Base-by-base conservation (phyloP, 2,888 invertebrate genomes). In the Nephrotoma flavescens region DNA sequence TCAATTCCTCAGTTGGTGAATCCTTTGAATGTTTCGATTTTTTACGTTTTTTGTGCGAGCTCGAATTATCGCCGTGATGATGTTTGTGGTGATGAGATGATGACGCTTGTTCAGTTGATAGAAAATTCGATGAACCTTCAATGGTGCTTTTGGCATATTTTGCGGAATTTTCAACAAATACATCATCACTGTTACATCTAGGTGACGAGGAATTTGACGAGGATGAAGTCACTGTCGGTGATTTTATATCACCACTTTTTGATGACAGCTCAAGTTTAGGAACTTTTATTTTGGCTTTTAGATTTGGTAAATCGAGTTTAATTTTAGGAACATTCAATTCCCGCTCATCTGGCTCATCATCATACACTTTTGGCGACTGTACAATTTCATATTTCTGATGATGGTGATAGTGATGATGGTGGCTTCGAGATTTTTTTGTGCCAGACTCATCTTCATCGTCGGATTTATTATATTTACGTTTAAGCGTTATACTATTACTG, bases 1-100 rank as follows among this genome's bases (percentile, higher is more conserved):
- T 84, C 4, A 41, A 91, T 90, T 41, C 84, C 57, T 44, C 89
- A 88, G n/a, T 89, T 42, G 84, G 84, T 41, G 92, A 92, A 87
- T 92, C 92, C 89, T 93, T 93, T 0, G 93, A 93, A 89, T 93
- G 93, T 89, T 93, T 93, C 86, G 89, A 91, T 90, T 93, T 93
- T 89, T 93, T 93, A 44, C 93, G 90, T 89, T 93, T 93, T 89
- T 93, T 93, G 87, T 92, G 93, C 31, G 92, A 90, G 0, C 90
- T 89, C 0, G 89, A 89, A n/a, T 41, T 45, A 2, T 88, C 88
- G 85, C 11, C 85, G 86, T 12, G 85, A 42, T 42, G 87, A 47
- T 4, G 88, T 86, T 42, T 86, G 86, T 71, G 90, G 89, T 87
- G 90, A 90, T 2, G 91, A 90, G 0, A 90, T 87, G 0, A 89